Percentiles rank a stretch among this genome's conserved stretches.
Evolutionary conservation across 2,888 invertebrate genomes (phyloP).

Genomic region (Lacanobia oleracea): DNA sequence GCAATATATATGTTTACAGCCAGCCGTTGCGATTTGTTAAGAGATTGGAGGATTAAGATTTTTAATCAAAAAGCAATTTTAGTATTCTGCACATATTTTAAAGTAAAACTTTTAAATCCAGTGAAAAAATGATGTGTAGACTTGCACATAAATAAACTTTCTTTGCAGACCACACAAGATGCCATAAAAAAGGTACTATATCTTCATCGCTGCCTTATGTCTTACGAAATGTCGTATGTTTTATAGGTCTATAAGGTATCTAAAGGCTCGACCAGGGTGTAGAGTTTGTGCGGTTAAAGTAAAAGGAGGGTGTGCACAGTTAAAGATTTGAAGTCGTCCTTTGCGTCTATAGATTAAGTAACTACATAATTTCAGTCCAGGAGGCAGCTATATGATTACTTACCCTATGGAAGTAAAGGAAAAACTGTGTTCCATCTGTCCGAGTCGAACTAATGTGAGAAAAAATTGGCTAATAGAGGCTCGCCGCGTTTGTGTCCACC

Average conservation of each 20-base stretch:
- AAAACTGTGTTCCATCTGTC: too few relatives aligned
- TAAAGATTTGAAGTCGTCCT: too few relatives aligned
- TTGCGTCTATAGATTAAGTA: too few relatives aligned
- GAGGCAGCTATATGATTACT: too few relatives aligned
- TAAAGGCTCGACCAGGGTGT: background rate
- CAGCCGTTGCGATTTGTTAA: background rate
- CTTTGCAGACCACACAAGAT: slow-evolving; percentile 37
- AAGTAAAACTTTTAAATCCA: slow-evolving; percentile 1
- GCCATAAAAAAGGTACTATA: slow-evolving; percentile 32
- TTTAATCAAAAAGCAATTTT: background rate
- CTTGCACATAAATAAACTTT: slow-evolving; percentile 16
- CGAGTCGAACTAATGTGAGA: too few relatives aligned
- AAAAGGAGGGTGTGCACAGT: too few relatives aligned
- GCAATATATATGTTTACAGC: background rate
- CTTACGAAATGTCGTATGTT: slow-evolving; percentile 27
- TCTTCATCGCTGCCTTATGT: slow-evolving; percentile 43
- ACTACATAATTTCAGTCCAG: too few relatives aligned
- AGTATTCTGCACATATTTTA: background rate
- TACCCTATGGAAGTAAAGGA: too few relatives aligned
- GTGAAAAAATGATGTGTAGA: background rate
- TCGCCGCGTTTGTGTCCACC: too few relatives aligned
- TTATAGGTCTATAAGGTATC: slow-evolving; percentile 6
- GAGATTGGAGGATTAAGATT: background rate
- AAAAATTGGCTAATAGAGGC: too few relatives aligned
- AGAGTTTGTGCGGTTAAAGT: background rate